Base-by-base conservation (phyloP, 2,888 invertebrate species). In the Seira ritae region DNA sequence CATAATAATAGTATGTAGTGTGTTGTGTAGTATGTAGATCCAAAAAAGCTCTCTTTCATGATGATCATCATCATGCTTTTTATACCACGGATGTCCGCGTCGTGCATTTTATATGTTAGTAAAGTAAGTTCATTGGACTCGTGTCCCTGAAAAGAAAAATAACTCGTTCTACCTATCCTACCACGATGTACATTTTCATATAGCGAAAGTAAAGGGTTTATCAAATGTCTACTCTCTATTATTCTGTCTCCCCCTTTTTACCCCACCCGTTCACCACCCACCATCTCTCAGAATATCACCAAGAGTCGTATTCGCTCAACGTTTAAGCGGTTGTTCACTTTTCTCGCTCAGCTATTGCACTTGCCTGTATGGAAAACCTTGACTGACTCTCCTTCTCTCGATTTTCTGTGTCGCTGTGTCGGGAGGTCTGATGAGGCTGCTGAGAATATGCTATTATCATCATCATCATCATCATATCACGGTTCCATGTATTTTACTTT, bases 91-190 rank as follows among this genome's bases (percentile, higher is more conserved):
- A 31, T 31, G 31, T 31, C 31, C 31, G 31, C 31, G 31, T 31
- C 31, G 31, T 31, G 20, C 62, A 10, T 6, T 76, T 74, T 84
- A 42, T 84, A 77, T 84, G 84, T 84, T 84, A 84, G 84, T 84
- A 84, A 76, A 65, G 67, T 77, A 84, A 84, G 84, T 84, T 84
- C 84, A 80, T 73, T 65, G 84, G 24, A 80, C 84, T 84, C 78
- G 72, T 80, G 80, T 73, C 80, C 80, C 80, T 80, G 80, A 80
- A 80, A 80, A 80, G 20, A 62, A 31, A 31, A 31, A 31, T 31
- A 31, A 31, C 31, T 31, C 31, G 31, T 31, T 31, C 31, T 31
- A 2, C 8, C 31, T 31, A 2, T 31, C 8, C 31, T n/a, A n/a
- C n/a, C n/a, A n/a, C n/a, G n/a, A n/a, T n/a, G n/a, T n/a, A n/a